A percentile compares a stretch with the other conserved stretches of the same genome.
These are phyloP conservation scores for Nylanderia fulva DNA, from an alignment of 1,140 invertebrate species.

Conservation along the genomic window DNA sequence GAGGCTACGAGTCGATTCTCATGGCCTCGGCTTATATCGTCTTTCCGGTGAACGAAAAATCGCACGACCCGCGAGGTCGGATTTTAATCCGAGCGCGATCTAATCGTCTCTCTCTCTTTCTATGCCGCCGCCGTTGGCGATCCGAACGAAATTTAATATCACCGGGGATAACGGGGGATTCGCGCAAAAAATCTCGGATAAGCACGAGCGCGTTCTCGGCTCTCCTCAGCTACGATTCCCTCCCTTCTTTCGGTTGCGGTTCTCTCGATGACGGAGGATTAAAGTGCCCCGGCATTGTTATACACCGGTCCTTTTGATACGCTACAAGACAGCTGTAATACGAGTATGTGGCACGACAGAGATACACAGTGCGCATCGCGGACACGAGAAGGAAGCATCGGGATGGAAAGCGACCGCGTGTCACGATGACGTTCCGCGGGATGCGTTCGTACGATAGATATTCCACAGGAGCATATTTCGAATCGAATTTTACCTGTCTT, in stretches of 20 bases:
- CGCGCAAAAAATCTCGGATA: neutral
- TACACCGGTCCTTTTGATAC: slow-evolving; percentile 22
- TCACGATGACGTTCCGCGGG: neutral
- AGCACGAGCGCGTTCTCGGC: neutral
- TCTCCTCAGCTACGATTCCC: too few relatives aligned
- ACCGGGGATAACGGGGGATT: slow-evolving; percentile 38
- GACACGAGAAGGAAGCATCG: slow-evolving; percentile 21
- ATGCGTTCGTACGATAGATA: neutral
- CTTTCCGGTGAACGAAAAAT: slow-evolving; percentile 77
- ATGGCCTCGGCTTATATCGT: slow-evolving; percentile 75
- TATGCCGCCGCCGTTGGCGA: slow-evolving; percentile 37
- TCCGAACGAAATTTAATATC: slow-evolving; percentile 50
- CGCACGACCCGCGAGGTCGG: slow-evolving; percentile 60
- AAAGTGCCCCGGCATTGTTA: slow-evolving; percentile 50
- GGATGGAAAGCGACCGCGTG: slow-evolving; percentile 37
- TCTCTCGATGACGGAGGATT: slow-evolving; percentile 25
- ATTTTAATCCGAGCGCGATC: slow-evolving; percentile 67
- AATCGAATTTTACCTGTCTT: too few relatives aligned
- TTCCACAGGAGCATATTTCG: too few relatives aligned
- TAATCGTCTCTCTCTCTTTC: slow-evolving; percentile 24
- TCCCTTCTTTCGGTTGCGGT: neutral
- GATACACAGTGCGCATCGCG: slow-evolving; percentile 34
- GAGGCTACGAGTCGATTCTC: slow-evolving; percentile 78
- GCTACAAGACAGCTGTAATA: slow-evolving; percentile 22
- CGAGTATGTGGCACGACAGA: slow-evolving; percentile 41